Conservation (phyloP, 1,140 invertebrate genomes). For the Wasmannia auropunctata region DNA sequence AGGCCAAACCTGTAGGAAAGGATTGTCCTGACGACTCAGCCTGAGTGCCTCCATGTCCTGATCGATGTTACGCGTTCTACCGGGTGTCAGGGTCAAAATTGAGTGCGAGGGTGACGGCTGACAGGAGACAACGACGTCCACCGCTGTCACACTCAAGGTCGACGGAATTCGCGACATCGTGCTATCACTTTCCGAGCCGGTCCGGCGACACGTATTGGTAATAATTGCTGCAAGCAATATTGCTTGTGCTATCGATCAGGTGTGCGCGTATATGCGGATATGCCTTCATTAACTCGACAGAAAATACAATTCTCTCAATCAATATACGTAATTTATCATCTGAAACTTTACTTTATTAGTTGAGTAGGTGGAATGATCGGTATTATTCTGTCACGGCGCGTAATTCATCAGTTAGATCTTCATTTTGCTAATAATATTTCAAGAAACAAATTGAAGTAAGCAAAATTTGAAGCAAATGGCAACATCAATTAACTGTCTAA, state of each 20-base stretch:
- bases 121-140: slow-evolving; percentile 84
- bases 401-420: not conserved
- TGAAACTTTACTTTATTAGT: not conserved
- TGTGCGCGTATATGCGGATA: not conserved
- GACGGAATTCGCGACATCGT: slow-evolving; percentile 84
- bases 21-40: slow-evolving; percentile 93
- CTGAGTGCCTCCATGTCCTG: slow-evolving; percentile 93
- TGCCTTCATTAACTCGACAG: not conserved
- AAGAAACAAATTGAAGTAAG: not conserved
- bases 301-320: not conserved
- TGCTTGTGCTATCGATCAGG: slow-evolving; percentile 1
- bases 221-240: slow-evolving; percentile 74
- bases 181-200: slow-evolving; percentile 76
- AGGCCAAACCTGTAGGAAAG: slow-evolving; percentile 89
- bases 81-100: slow-evolving; percentile 89
- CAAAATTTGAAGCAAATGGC: not conserved
- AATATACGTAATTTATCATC: not conserved
- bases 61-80: slow-evolving; percentile 91
- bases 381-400: not conserved
- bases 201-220: slow-evolving; percentile 76
- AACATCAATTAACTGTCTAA: not conserved
- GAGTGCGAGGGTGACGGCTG: slow-evolving; percentile 86
- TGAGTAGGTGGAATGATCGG: not conserved
- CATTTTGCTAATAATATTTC: not conserved
- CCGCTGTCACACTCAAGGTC: slow-evolving; percentile 84